These are phyloP conservation scores for Helicolenus hilgendorfi DNA, from an alignment of 2,797 vertebrate genomes.

Conservation along the genomic window DNA sequence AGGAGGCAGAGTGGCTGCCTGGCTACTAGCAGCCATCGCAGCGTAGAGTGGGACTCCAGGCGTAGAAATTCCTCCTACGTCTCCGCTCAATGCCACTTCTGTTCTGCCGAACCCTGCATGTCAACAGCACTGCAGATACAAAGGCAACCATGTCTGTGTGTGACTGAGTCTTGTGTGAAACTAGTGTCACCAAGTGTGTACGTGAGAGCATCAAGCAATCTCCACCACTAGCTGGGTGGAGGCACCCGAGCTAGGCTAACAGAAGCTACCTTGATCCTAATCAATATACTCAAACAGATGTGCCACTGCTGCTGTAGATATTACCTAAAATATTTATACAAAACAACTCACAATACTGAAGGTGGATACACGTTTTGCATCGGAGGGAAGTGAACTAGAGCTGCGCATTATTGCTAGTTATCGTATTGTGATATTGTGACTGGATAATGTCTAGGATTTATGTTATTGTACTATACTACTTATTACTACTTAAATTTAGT, in stretches of 20 bases:
- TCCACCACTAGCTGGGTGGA: slow-evolving; percentile 12
- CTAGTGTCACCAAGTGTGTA: slow-evolving; percentile 38
- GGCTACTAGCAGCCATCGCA: slow-evolving; percentile 58
- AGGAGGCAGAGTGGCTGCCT: slow-evolving; percentile 52
- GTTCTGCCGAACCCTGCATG: slow-evolving; percentile 80
- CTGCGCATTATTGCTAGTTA: neutral
- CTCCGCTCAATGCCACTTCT: slow-evolving; percentile 87
- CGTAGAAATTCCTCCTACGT: slow-evolving; percentile 87
- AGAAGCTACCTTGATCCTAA: slow-evolving; percentile 1
- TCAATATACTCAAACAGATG: neutral
- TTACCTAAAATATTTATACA: too few relatives aligned
- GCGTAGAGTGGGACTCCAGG: slow-evolving; percentile 73
- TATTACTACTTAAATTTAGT: neutral
- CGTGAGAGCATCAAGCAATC: slow-evolving; percentile 28
- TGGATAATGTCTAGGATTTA: neutral
- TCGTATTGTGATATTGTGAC: neutral
- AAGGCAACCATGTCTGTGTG: slow-evolving; percentile 83
- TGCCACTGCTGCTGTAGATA: neutral
- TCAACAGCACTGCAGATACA: slow-evolving; percentile 79
- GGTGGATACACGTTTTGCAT: too few relatives aligned
- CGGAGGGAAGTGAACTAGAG: neutral
- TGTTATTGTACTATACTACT: neutral
- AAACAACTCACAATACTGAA: too few relatives aligned
- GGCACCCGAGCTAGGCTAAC: neutral
- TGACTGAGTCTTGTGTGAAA: slow-evolving; percentile 72